Evolutionary conservation across 1,140 invertebrate genomes (phyloP).

Genomic region (Diachasma alloeum): DNA sequence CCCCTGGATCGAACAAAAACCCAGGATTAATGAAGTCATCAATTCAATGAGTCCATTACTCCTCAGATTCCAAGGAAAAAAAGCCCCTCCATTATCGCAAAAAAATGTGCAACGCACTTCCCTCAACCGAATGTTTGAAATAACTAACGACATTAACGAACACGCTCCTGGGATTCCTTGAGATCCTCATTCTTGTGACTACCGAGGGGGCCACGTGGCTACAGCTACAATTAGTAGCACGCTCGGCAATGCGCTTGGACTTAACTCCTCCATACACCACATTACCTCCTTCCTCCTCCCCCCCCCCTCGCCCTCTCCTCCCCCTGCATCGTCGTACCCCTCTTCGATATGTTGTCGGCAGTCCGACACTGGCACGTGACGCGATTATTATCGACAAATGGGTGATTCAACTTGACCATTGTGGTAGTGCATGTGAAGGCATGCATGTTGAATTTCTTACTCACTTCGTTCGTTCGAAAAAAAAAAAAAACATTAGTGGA

Average conservation of each 20-base stretch:
- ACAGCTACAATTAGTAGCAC: conserved; percentile 31
- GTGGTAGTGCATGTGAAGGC: background rate
- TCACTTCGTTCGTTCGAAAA: background rate
- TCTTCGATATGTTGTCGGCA: conserved; percentile 2
- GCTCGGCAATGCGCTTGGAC: conserved; percentile 28
- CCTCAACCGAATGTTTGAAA: conserved; percentile 18
- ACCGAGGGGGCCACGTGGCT: conserved; percentile 20
- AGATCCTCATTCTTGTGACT: conserved; percentile 18
- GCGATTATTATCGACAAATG: background rate
- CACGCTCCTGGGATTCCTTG: conserved; percentile 28
- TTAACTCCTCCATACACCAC: background rate
- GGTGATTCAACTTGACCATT: background rate
- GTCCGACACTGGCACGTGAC: background rate
- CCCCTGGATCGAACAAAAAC: too few species aligned
- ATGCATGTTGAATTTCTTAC: background rate
- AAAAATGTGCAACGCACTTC: background rate
- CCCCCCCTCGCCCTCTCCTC: background rate
- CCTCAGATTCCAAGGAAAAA: background rate
- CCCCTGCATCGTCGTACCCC: conserved; percentile 21
- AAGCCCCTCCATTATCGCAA: background rate
- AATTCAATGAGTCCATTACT: too few species aligned
- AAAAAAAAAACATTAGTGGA: background rate
- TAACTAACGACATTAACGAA: conserved; percentile 18
- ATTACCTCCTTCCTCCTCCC: background rate
- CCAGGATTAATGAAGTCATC: too few species aligned